phyloP scores from a whole-genome alignment of 2,113 vertebrate genomes.

The Antechinus flavipes region DNA sequence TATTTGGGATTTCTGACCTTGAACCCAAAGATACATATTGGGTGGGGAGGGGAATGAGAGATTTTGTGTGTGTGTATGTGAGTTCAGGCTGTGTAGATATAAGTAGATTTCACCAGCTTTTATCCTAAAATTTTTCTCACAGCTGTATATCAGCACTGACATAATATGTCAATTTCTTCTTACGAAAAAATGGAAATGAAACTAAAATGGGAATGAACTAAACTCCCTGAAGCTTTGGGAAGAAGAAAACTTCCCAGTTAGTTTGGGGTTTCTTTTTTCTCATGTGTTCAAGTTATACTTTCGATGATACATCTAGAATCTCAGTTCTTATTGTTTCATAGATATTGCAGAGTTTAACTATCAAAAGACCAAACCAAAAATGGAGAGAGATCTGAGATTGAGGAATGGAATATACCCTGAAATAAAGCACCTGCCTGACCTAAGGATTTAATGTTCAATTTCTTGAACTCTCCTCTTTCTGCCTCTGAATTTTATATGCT shows the following conservation, averaged over 20 bases:
- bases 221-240: constrained; percentile 67
- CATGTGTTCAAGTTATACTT: constrained; percentile 64
- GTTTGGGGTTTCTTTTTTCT: constrained; percentile 66
- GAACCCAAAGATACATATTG: constrained; percentile 80
- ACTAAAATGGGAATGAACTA: constrained; percentile 73
- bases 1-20: constrained; percentile 81
- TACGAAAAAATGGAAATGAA: constrained; percentile 78
- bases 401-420: not conserved
- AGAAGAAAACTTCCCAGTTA: constrained; percentile 60
- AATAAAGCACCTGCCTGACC: not conserved
- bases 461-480: constrained; percentile 70
- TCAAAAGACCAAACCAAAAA: constrained; percentile 46
- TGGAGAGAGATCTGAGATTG: not conserved
- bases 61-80: not conserved
- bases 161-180: constrained; percentile 75
- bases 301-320: constrained; percentile 67
- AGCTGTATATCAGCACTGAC: constrained; percentile 77
- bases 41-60: constrained; percentile 37
- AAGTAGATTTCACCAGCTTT: constrained; percentile 76
- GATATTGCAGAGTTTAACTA: constrained; percentile 45
- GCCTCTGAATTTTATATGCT: constrained; percentile 57
- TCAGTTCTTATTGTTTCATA: constrained; percentile 63
- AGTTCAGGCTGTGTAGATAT: constrained; percentile 6
- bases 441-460: constrained; percentile 58
- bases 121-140: constrained; percentile 78